Conservation (phyloP, 1,140 invertebrate species). For the Listronotus oregonensis region DNA sequence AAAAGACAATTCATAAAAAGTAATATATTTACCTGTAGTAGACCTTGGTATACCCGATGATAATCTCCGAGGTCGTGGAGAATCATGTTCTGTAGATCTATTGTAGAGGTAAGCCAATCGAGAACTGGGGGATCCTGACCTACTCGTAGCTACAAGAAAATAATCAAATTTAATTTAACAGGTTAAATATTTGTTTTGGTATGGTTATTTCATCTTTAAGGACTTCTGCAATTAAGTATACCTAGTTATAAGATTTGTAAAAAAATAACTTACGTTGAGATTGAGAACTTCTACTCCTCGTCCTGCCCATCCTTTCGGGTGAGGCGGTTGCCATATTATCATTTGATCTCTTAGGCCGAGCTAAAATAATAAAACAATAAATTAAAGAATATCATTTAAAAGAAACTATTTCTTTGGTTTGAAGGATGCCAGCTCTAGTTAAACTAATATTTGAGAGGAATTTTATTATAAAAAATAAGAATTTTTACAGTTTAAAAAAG, state of each 20-base stretch:
- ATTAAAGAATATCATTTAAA: not conserved
- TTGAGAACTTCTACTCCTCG: conserved; percentile 71
- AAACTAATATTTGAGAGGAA: no score
- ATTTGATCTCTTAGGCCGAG: conserved; percentile 65
- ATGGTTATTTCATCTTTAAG: no score
- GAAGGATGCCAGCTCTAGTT: no score
- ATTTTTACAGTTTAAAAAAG: no score
- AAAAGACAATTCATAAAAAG: no score
- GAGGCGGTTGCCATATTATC: conserved; percentile 60
- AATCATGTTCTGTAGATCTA: conserved; percentile 55
- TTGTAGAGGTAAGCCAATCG: conserved; percentile 73
- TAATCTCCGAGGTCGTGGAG: conserved; percentile 49
- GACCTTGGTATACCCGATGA: conserved; percentile 76
- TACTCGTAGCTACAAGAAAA: conserved; percentile 68
- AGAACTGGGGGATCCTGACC: conserved; percentile 80
- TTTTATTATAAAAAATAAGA: no score
- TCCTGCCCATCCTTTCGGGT: conserved; percentile 69
- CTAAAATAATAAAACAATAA: conserved; percentile 54
- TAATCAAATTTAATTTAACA: no score
- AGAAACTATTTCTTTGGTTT: no score
- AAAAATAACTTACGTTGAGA: conserved; percentile 80
- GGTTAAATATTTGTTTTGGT: not conserved
- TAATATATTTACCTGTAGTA: conserved; percentile 58
- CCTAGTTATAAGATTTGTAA: not conserved
- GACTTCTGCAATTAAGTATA: no score